Evolutionary conservation across 1,140 invertebrate genomes (phyloP).

Genomic region (Drosophila erecta): DNA sequence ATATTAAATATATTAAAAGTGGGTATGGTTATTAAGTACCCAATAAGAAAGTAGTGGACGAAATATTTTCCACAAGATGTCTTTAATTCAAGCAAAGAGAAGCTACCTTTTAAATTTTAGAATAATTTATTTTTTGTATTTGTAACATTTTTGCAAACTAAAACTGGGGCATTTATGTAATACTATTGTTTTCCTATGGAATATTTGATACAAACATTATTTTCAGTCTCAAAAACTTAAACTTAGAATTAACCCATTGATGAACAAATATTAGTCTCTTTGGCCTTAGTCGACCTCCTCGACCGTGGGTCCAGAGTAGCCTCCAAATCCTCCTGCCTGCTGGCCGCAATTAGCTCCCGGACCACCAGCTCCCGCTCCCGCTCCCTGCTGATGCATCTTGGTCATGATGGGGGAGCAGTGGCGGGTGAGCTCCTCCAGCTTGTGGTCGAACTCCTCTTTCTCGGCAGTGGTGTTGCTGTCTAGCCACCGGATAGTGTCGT

Average conservation of each 20-base stretch:
- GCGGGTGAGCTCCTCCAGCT: constrained; percentile 86
- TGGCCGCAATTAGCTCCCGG: constrained; percentile 8
- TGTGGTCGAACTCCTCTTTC: constrained; percentile 88
- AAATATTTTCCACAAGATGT: too few species aligned
- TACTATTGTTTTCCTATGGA: not conserved
- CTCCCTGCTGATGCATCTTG: constrained; percentile 85
- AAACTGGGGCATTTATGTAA: not conserved
- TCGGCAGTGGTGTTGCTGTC: constrained; percentile 87
- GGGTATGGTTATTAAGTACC: too few species aligned
- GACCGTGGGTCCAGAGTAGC: constrained; percentile 10
- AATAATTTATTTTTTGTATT: constrained; percentile 1
- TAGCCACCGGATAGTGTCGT: constrained; percentile 87
- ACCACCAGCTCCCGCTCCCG: constrained; percentile 84
- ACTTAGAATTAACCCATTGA: constrained; percentile 1
- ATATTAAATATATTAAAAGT: too few species aligned
- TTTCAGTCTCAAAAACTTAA: constrained; percentile 5
- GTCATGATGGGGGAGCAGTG: constrained; percentile 86
- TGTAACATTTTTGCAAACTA: constrained; percentile 5
- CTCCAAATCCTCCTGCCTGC: not conserved
- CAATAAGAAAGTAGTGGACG: too few species aligned
- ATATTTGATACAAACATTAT: not conserved
- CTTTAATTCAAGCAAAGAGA: too few species aligned
- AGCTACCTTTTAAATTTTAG: not conserved
- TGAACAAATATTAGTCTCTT: not conserved
- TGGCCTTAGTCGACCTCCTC: constrained; percentile 10